Evolutionary conservation across 1,140 invertebrate genomes (phyloP).

Genomic region (Formica exsecta): DNA sequence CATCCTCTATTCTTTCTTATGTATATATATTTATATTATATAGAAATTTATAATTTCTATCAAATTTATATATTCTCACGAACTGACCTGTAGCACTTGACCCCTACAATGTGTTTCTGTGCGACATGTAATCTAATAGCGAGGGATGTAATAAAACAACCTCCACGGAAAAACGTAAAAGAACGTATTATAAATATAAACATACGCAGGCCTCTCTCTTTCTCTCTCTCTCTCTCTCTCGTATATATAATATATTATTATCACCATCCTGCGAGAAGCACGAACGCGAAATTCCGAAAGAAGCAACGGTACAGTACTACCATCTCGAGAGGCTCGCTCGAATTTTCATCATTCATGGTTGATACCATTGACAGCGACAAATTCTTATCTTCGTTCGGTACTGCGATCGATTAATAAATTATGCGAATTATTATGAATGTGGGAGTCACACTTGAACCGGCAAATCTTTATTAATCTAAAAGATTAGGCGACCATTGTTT

Average conservation of each 20-base stretch:
- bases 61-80: too few species aligned
- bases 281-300: background rate
- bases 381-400: slow-evolving; percentile 11
- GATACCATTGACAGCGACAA: background rate
- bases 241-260: background rate
- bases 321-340: slow-evolving; percentile 24
- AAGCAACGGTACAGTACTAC: slow-evolving; percentile 22
- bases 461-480: background rate
- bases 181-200: too few species aligned
- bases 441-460: background rate
- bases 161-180: too few species aligned
- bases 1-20: background rate
- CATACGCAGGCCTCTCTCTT: too few species aligned
- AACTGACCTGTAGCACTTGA: too few species aligned
- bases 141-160: too few species aligned
- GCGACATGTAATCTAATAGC: too few species aligned
- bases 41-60: too few species aligned
- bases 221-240: too few species aligned
- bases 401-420: background rate
- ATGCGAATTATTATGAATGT: background rate
- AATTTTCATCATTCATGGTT: slow-evolving; percentile 1
- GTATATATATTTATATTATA: background rate
- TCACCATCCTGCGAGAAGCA: background rate
- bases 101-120: too few species aligned
- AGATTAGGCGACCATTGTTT: background rate